Base-by-base conservation (phyloP, 2,888 invertebrate genomes). In the Oeneis ivallda region DNA sequence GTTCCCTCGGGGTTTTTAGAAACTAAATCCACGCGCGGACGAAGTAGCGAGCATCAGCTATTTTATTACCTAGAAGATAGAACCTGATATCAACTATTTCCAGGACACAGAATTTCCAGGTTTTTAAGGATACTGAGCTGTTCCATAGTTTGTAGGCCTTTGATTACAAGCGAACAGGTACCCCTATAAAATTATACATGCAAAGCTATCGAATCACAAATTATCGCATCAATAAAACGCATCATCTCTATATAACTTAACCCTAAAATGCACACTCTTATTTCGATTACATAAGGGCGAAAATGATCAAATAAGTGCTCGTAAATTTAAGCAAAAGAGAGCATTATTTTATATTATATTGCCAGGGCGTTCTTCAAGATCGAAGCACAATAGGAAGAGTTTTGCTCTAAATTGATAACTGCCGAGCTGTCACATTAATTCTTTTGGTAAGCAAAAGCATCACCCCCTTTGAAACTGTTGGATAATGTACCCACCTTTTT, bases 351-450 rank as follows among this genome's bases (percentile, higher is more conserved):
- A 67, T 5, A 26, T 26, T 26, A 37, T 69, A 86, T 85, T 81
- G 83, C 68, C 69, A 80, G 85, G 86, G 86, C 86, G 86, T 84
- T 79, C 67, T 77, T 77, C 77, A 74, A 80, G 77, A 82, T 78
- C 71, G 72, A 64, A 67, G 66, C 54, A 76, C 75, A 77, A 78
- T 74, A 61, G 75, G 75, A 67, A 63, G 63, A 73, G 69, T 72
- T 71, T 72, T 77, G 80, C 82, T 83, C 85, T 72, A 81, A 67
- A 85, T 81, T 85, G 83, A 84, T 83, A 83, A 79, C 83, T 83
- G 80, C 61, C 64, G 60, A 45, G 26, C 63, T 68, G 68, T 81
- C 79, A 78, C 75, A 83, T 86, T 83, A 83, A 82, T 85, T 83
- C 78, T 79, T 74, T 73, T 73, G 58, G 70, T 62, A 62, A 43